Percentiles rank a stretch among this genome's conserved stretches.
Evolutionary conservation across 2,888 invertebrate species (phyloP).

Genomic region (Lordiphosa andalusiaca): DNA sequence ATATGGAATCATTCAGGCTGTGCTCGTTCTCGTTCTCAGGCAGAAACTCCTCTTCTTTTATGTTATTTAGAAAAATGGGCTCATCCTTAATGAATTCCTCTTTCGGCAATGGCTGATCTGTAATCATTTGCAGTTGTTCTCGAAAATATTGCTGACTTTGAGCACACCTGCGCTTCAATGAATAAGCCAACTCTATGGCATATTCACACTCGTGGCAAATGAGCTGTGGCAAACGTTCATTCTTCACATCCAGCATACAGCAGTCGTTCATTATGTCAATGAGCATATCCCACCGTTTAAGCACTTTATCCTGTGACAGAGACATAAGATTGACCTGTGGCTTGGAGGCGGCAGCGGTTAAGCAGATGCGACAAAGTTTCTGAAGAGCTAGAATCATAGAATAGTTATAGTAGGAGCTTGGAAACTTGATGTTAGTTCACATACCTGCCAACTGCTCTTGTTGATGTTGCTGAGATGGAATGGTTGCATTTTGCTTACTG

Average conservation of each 20-base stretch:
- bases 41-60: no score
- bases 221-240: not conserved
- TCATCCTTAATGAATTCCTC: no score
- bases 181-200: not conserved
- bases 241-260: not conserved
- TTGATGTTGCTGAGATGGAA: no score
- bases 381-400: not conserved
- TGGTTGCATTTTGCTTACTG: constrained; percentile 5
- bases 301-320: not conserved
- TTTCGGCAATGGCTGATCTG: no score
- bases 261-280: constrained; percentile 2
- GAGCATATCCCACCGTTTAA: not conserved
- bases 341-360: not conserved
- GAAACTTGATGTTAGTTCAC: not conserved
- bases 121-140: not conserved
- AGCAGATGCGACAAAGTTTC: constrained; percentile 5
- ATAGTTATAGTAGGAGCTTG: not conserved
- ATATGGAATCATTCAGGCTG: no score
- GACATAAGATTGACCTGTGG: not conserved
- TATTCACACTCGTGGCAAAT: not conserved
- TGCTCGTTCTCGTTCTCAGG: no score
- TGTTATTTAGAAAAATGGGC: no score
- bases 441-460: not conserved
- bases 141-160: constrained; percentile 3
- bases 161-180: constrained; percentile 1